Percentiles rank a stretch among this genome's conserved stretches.
phyloP scores from a whole-genome alignment of 2,113 vertebrate genomes.

The Mesembrinibis cayennensis region DNA sequence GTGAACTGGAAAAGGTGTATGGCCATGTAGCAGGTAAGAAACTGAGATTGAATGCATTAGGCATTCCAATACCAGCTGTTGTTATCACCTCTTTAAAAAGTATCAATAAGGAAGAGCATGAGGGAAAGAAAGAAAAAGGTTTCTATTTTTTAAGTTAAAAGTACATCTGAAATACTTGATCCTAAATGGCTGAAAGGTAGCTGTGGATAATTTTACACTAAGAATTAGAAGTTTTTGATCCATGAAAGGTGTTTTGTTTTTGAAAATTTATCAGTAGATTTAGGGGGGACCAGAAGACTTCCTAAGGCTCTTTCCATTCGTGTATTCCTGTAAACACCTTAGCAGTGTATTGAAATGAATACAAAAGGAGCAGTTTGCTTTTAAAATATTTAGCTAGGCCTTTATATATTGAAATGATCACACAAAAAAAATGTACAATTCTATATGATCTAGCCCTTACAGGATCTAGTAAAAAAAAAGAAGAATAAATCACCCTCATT shows the following conservation, averaged over 20 bases:
- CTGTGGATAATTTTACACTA: not conserved
- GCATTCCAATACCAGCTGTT: not conserved
- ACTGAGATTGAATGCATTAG: not conserved
- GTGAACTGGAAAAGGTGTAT: not conserved
- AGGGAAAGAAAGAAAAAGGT: not conserved
- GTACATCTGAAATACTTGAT: not conserved
- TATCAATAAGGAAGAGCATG: not conserved
- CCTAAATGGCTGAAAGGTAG: not conserved
- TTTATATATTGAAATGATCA: not conserved
- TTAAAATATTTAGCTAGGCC: not conserved
- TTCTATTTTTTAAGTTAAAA: not conserved
- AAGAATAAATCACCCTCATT: not conserved
- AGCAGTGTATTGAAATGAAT: not conserved
- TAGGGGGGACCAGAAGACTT: not conserved
- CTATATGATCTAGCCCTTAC: not conserved
- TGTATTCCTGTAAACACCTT: not conserved
- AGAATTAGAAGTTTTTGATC: not conserved
- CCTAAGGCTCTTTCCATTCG: not conserved
- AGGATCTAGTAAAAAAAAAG: not conserved
- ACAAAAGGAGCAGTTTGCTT: not conserved
- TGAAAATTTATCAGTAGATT: not conserved
- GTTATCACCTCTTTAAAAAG: not conserved
- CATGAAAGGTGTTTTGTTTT: not conserved
- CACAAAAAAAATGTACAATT: not conserved
- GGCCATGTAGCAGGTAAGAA: not conserved